Base-by-base conservation (phyloP, 2,888 invertebrate genomes). In the Sipha maydis region DNA sequence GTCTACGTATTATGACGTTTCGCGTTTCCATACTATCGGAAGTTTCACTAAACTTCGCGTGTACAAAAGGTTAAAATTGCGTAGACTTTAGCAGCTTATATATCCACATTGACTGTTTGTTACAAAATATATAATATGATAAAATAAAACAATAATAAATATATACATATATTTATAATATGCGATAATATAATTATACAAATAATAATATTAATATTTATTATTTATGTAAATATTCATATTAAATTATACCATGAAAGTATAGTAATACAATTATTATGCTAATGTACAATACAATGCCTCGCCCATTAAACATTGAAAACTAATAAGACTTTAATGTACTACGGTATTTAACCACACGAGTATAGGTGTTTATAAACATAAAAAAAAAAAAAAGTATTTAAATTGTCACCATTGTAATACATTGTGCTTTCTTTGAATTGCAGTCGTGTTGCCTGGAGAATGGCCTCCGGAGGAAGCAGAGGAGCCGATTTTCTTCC, bases 401-500 rank as follows among this genome's bases (percentile, higher is more conserved):
- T 54, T 83, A 71, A 25, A 71, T 31, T 83, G 48, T 83, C 21
- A 71, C 28, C 48, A 17, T 31, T 54, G 25, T 83, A 83, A 31
- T 71, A 83, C 48, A 25, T 83, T 54, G 14, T 8, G 17, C 48
- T 28, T 80, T 54, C 31, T 79, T 76, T 28, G 25, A 54, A 14
- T 71, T 82, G 25, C 41, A 88, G 88, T 88, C 7, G 80, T 82
- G 48, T 21, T 88, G 61, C 88, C 80, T 34, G 88, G 88, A 56
- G 34, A 41, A 31, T 82, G 80, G 88, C 88, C 88, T 28, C 41
- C 61, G 25, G 88, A 88, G 31, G 88, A 82, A 82, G 88, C 88
- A 61, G 88, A 88, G 61, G 86, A 88, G 48, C 88, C 88, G 41
- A 73, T 88, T 75, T 73, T 75, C 41, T 82, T 88, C 19, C 80